Conservation (phyloP, 1,140 invertebrate genomes). For the Drosophila rhopaloa region DNA sequence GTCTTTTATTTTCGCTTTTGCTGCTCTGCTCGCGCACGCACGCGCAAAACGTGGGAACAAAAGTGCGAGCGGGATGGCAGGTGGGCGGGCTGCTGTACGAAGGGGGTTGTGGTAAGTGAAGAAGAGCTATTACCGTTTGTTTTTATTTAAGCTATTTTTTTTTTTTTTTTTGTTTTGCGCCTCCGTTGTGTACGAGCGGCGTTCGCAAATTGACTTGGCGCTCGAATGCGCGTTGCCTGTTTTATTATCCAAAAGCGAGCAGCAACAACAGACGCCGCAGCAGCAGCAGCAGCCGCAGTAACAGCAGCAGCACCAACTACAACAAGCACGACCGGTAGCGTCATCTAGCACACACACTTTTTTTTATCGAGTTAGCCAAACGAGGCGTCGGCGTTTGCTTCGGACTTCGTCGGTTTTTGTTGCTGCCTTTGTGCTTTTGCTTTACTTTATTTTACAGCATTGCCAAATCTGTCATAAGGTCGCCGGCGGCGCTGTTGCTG, state of each 20-base stretch:
- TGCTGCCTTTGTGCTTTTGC: constrained; percentile 34
- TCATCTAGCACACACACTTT: constrained; percentile 78
- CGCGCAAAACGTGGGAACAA: constrained; percentile 45
- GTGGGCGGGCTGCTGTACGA: not conserved
- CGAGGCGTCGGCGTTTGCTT: constrained; percentile 57
- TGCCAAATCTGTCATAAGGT: constrained; percentile 66
- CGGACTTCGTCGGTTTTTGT: constrained; percentile 27
- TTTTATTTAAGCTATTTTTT: constrained; percentile 43
- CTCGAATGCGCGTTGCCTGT: constrained; percentile 79
- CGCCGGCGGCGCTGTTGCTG: constrained; percentile 29
- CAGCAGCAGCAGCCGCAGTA: constrained; percentile 29
- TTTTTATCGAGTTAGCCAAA: constrained; percentile 72
- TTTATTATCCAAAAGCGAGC: constrained; percentile 82
- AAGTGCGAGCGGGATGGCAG: constrained; percentile 14
- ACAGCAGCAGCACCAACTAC: constrained; percentile 24
- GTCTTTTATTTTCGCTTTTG: constrained; percentile 6
- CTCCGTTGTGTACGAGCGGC: constrained; percentile 75
- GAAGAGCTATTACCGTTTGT: constrained; percentile 50
- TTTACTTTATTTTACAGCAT: constrained; percentile 47
- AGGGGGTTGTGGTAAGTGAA: not conserved
- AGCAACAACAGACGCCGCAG: constrained; percentile 51
- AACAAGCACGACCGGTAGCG: constrained; percentile 62
- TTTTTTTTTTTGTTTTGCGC: constrained; percentile 34
- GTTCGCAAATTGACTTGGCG: constrained; percentile 82
- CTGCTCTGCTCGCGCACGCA: constrained; percentile 40